Evolutionary conservation across 2,888 invertebrate genomes (phyloP).

Genomic region (Amphipoea lucens): DNA sequence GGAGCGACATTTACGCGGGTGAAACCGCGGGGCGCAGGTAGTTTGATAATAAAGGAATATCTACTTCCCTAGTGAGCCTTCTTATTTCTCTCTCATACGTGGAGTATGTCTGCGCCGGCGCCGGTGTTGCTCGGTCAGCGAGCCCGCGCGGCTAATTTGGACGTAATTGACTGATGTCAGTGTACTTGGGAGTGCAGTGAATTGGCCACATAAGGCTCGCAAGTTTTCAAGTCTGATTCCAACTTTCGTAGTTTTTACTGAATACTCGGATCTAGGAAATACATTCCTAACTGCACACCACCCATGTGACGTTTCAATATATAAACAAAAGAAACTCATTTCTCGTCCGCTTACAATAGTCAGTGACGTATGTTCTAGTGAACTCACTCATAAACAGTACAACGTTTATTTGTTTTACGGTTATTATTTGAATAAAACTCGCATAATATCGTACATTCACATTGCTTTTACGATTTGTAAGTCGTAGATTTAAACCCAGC

Average conservation of each 20-base stretch:
- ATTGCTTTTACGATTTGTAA: background rate
- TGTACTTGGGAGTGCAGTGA: conserved; percentile 3
- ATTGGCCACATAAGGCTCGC: conserved; percentile 25
- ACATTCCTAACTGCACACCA: conserved; percentile 54
- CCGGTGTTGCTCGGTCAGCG: conserved; percentile 51
- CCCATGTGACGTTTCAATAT: conserved; percentile 24
- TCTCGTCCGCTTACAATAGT: conserved; percentile 17
- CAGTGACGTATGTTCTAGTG: conserved; percentile 41
- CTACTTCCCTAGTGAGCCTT: conserved; percentile 1
- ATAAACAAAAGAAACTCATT: conserved; percentile 43
- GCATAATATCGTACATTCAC: conserved; percentile 14
- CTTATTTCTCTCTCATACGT: background rate
- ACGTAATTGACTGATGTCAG: conserved; percentile 59
- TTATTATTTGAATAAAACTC: conserved; percentile 17
- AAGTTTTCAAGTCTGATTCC: background rate
- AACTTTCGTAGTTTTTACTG: background rate
- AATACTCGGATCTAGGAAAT: conserved; percentile 6
- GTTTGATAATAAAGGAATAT: background rate
- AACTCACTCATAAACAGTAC: conserved; percentile 39
- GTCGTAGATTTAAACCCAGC: background rate
- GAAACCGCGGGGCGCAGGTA: too few relatives aligned
- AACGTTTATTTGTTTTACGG: conserved; percentile 14
- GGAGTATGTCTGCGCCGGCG: conserved; percentile 44
- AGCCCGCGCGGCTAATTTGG: conserved; percentile 62
- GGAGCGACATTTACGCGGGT: too few relatives aligned